Evolutionary conservation across 1,140 invertebrate genomes (phyloP).

Genomic region (Saccostrea echinata): DNA sequence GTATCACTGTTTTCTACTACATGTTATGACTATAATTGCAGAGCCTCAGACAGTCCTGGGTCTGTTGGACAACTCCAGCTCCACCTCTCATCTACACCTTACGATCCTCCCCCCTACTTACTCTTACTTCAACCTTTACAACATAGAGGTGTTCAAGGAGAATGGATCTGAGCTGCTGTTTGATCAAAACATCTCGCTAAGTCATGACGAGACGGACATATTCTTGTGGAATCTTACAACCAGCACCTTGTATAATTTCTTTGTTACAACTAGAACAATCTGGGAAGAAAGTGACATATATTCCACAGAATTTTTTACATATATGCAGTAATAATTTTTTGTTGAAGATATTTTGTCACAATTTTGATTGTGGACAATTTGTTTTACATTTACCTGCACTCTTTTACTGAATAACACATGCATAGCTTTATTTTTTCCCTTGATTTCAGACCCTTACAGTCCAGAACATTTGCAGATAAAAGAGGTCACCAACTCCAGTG

Average conservation of each 20-base stretch:
- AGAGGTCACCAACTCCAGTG: constrained; percentile 42
- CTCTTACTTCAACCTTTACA: constrained; percentile 51
- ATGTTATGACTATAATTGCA: constrained; percentile 30
- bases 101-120: constrained; percentile 54
- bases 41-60: constrained; percentile 62
- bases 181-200: constrained; percentile 18
- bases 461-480: constrained; percentile 33
- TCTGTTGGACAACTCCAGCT: constrained; percentile 54
- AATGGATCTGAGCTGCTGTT: constrained; percentile 28
- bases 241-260: constrained; percentile 54
- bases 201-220: constrained; percentile 31
- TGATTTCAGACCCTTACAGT: constrained; percentile 44
- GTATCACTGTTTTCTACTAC: neutral
- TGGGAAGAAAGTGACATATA: constrained; percentile 53
- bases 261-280: constrained; percentile 36
- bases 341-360: neutral
- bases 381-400: neutral
- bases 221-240: constrained; percentile 49
- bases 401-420: neutral
- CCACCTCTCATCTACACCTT: constrained; percentile 56
- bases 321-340: constrained; percentile 26
- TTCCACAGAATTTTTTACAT: constrained; percentile 49
- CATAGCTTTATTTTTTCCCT: neutral
- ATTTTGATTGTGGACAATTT: neutral
- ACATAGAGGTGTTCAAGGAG: constrained; percentile 52